Conservation (phyloP, 2,888 invertebrate species). For the Trichogramma dendrolimi region DNA sequence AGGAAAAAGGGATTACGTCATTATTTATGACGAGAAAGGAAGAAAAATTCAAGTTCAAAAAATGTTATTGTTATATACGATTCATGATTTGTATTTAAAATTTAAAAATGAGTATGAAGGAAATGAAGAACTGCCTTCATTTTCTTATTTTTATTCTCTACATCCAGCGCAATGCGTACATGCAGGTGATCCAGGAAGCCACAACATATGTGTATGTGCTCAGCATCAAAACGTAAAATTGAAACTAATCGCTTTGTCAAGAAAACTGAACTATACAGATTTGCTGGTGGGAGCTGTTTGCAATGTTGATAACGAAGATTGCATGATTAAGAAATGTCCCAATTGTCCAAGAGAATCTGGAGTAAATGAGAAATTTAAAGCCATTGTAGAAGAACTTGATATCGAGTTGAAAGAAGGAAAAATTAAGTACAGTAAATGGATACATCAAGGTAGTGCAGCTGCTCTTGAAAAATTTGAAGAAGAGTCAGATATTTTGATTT, state of each 20-base stretch:
- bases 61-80: too few species aligned
- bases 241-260: constrained; percentile 4
- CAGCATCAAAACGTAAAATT: constrained; percentile 11
- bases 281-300: neutral
- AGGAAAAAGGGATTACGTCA: too few species aligned
- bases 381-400: neutral
- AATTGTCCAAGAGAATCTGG: neutral
- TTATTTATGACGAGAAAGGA: too few species aligned
- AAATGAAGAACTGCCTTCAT: too few species aligned
- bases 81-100: too few species aligned
- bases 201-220: neutral
- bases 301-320: neutral
- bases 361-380: neutral
- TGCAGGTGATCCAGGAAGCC: constrained; percentile 11
- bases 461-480: constrained; percentile 7
- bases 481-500: constrained; percentile 12
- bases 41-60: too few species aligned
- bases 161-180: too few species aligned
- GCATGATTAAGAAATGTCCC: neutral
- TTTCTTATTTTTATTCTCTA: too few species aligned
- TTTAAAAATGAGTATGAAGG: too few species aligned
- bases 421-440: neutral
- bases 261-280: constrained; percentile 3
- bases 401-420: constrained; percentile 2
- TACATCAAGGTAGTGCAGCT: neutral